A percentile compares a stretch with the other conserved stretches of the same genome.
Evolutionary conservation across 2,888 invertebrate genomes (phyloP).

Genomic region (Temnothorax unifasciatus): DNA sequence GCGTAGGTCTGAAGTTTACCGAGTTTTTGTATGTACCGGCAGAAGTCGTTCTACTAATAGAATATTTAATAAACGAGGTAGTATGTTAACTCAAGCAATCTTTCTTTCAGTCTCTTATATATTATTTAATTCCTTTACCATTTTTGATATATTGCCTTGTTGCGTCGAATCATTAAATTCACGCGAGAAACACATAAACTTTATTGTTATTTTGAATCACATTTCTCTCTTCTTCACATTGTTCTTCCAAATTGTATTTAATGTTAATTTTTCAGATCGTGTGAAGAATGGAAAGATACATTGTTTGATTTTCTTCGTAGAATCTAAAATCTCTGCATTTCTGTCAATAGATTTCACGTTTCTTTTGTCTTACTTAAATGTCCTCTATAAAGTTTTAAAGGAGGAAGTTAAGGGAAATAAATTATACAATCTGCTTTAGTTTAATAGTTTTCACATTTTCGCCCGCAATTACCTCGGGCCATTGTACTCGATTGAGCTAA

Average conservation of each 20-base stretch:
- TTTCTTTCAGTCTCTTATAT: not conserved
- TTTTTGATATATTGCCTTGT: not conserved
- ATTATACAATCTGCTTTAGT: not conserved
- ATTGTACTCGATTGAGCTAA: not conserved
- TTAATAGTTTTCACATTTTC: not conserved
- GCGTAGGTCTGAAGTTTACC: not conserved
- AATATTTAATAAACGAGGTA: constrained; percentile 6
- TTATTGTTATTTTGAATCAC: not conserved
- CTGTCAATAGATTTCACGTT: not conserved
- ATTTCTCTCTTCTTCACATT: too few species aligned
- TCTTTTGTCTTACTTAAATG: not conserved
- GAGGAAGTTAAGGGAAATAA: not conserved
- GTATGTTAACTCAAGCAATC: not conserved
- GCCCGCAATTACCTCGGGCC: not conserved
- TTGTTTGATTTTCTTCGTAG: not conserved
- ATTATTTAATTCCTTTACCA: not conserved
- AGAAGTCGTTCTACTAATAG: not conserved
- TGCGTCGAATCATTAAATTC: not conserved
- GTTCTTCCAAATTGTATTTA: not conserved
- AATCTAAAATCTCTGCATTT: not conserved
- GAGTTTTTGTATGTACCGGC: not conserved
- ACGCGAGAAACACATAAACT: not conserved
- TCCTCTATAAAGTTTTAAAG: not conserved
- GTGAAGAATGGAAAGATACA: not conserved
- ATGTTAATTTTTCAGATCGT: not conserved